These are phyloP conservation scores for Leptinotarsa juncta DNA, from an alignment of 2,888 invertebrate genomes.

Conservation along the genomic window DNA sequence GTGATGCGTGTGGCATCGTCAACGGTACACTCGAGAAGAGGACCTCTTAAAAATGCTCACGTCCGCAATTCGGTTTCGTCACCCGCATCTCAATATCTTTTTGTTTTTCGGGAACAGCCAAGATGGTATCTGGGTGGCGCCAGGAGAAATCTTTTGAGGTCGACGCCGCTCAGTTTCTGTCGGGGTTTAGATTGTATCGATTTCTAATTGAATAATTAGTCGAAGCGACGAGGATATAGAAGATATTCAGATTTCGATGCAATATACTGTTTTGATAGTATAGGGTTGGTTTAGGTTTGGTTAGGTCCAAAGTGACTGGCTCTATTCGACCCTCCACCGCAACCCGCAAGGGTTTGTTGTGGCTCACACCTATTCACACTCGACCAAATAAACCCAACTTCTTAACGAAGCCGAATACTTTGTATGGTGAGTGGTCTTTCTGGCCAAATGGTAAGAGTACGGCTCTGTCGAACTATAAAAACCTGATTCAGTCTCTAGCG, in stretches of 20 bases:
- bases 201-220: neutral
- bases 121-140: constrained; percentile 19
- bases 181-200: neutral
- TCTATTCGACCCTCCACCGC: no score
- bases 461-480: no score
- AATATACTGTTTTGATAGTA: no score
- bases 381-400: no score
- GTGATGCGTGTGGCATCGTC: constrained; percentile 19
- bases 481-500: no score
- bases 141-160: neutral
- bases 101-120: constrained; percentile 1
- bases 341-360: no score
- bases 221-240: neutral
- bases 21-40: constrained; percentile 19
- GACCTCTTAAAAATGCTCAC: constrained; percentile 41
- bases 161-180: neutral
- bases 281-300: no score
- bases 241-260: neutral
- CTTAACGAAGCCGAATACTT: no score
- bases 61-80: constrained; percentile 29
- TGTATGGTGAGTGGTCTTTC: no score
- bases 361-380: no score
- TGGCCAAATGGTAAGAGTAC: no score
- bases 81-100: constrained; percentile 29
- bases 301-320: no score